Conservation (phyloP, 2,888 invertebrate species). For the Ctena decussata region DNA sequence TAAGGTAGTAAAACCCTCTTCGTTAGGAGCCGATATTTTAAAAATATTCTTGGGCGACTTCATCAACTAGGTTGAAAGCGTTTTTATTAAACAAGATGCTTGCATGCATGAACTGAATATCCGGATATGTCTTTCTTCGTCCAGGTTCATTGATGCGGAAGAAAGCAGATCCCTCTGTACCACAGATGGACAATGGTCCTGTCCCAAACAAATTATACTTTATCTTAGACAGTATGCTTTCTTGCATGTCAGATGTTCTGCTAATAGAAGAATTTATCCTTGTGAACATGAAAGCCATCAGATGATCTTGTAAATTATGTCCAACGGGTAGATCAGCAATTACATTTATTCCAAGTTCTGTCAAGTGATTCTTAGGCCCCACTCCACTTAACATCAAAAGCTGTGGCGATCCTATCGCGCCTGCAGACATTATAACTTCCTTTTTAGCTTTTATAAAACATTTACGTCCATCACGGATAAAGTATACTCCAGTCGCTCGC, state of each 20-base stretch:
- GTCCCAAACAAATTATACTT: no score
- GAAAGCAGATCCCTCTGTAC: neutral
- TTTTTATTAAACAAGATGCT: no score
- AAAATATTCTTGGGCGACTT: no score
- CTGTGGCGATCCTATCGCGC: conserved; percentile 85
- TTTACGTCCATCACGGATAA: conserved; percentile 66
- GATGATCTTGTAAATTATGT: no score
- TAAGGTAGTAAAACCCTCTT: no score
- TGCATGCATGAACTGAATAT: neutral
- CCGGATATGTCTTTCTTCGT: neutral
- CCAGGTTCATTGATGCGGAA: neutral
- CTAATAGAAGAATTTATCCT: no score
- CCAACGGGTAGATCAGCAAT: conserved; percentile 81
- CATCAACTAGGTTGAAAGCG: no score
- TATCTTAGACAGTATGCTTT: no score
- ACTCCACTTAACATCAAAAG: conserved; percentile 86
- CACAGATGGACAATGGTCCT: neutral
- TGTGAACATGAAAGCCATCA: no score
- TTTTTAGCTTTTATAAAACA: conserved; percentile 69
- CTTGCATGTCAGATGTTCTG: no score
- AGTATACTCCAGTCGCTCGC: conserved; percentile 75
- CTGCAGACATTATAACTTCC: conserved; percentile 85
- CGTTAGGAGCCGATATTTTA: no score
- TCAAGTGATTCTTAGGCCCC: conserved; percentile 84
- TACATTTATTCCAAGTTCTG: conserved; percentile 80